A percentile compares a stretch with the other conserved stretches of the same genome.
Conservation (phyloP, 2,888 invertebrate genomes). For the Polyploca ridens region DNA sequence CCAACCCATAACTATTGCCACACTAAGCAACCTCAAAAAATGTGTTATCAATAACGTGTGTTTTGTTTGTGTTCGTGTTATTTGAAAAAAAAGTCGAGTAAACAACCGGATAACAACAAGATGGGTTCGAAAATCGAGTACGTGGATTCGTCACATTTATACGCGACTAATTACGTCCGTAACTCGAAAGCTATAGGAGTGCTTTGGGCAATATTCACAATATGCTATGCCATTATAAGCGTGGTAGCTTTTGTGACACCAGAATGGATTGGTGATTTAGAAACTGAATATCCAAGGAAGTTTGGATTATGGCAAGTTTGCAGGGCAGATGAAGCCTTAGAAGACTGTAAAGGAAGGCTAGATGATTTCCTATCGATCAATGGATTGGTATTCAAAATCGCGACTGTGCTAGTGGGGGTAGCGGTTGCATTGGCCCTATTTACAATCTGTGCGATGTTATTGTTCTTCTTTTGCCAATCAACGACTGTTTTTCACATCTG, state of each 20-base stretch:
- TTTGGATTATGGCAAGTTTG: slow-evolving; percentile 97
- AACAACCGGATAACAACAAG: slow-evolving; percentile 60
- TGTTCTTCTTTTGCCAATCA: slow-evolving; percentile 97
- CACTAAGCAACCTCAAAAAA: slow-evolving; percentile 41
- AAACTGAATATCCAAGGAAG: slow-evolving; percentile 94
- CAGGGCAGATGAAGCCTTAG: slow-evolving; percentile 89
- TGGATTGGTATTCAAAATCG: slow-evolving; percentile 92
- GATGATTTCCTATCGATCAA: slow-evolving; percentile 93
- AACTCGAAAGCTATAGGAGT: slow-evolving; percentile 98
- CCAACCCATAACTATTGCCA: slow-evolving; percentile 39
- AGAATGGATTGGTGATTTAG: slow-evolving; percentile 94
- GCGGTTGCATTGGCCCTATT: slow-evolving; percentile 93
- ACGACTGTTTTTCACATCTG: slow-evolving; percentile 96
- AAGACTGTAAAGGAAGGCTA: slow-evolving; percentile 93
- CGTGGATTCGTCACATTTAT: slow-evolving; percentile 95
- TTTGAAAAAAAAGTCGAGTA: slow-evolving; percentile 47
- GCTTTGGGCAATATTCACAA: slow-evolving; percentile 98
- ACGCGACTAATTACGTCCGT: slow-evolving; percentile 95
- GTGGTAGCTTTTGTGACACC: slow-evolving; percentile 98
- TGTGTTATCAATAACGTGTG: slow-evolving; percentile 53
- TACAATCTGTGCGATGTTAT: slow-evolving; percentile 94
- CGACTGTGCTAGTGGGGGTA: slow-evolving; percentile 94
- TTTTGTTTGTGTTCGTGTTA: slow-evolving; percentile 41
- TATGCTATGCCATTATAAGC: slow-evolving; percentile 98
- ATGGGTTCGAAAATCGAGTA: slow-evolving; percentile 97